Evolutionary conservation across 2,797 vertebrate genomes (phyloP), one percentile per base, ranked within the genome.

Genomic region (Microchirus variegatus): DNA sequence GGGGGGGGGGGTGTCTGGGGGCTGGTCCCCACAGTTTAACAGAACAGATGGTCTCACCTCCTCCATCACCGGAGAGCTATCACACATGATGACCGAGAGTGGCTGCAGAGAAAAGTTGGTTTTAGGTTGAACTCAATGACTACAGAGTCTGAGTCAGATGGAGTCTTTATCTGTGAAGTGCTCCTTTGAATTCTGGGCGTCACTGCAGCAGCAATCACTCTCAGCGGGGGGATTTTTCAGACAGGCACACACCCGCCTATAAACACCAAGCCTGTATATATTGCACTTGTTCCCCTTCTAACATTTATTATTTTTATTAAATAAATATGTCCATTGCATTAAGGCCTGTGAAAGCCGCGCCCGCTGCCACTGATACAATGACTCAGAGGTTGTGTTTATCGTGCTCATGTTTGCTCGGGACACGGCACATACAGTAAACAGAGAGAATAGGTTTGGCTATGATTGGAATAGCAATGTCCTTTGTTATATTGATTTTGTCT

Each of bases 401-500:
- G 67, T 48, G 48, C 9, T n/a, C 41, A 59, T 41, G 37, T 70
- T 73, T 78, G 80, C 63, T 75, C 19, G 37, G 62, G 76, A 81
- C 70, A 57, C 65, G 61, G 75, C 55, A 49, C 43, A 53, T 81
- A 81, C 78, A 84, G 75, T 80, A 74, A 76, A 86, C 70, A 78
- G 37, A 74, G 64, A 80, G 62, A 78, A 78, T 42, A 59, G 70
- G 71, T 56, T 51, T 9, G 51, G 81, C 84, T 85, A 69, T 85
- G 87, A 87, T 86, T 85, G 78, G 86, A 90, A 90, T 85, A 89
- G 85, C 79, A 83, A 86, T 84, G 87, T 91, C 87, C 87, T 90
- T 89, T 91, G 83, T 73, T 58, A 40, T 87, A 93, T 92, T 87
- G 91, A 92, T 92, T 88, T 46, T 81, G 68, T 80, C 66, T 48